Conservation (phyloP, 2,888 invertebrate species). For the Lapara coniferarum region DNA sequence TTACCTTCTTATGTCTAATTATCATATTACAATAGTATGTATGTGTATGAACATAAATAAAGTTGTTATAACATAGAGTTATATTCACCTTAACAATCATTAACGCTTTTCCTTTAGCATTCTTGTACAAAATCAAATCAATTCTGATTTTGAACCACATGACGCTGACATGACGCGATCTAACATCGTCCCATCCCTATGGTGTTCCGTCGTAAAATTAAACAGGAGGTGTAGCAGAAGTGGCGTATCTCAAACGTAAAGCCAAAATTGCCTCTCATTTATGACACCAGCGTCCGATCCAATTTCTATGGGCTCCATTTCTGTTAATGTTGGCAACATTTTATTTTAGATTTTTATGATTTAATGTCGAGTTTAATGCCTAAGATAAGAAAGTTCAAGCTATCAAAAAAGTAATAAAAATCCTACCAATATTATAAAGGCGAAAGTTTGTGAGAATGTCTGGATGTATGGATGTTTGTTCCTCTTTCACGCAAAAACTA, state of each 20-base stretch:
- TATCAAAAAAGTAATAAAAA: background rate
- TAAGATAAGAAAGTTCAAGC: slow-evolving; percentile 6
- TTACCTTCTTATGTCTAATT: too few species aligned
- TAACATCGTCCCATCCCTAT: slow-evolving; percentile 25
- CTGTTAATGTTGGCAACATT: slow-evolving; percentile 23
- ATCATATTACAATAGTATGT: too few species aligned
- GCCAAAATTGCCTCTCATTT: slow-evolving; percentile 21
- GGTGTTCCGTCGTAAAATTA: slow-evolving; percentile 46
- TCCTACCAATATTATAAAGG: too few species aligned
- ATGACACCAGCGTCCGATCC: slow-evolving; percentile 20
- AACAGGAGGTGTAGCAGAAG: slow-evolving; percentile 48
- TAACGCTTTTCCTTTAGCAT: background rate
- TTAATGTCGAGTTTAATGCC: slow-evolving; percentile 14
- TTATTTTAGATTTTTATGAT: slow-evolving; percentile 15
- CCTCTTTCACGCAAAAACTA: too few species aligned
- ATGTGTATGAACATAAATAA: too few species aligned
- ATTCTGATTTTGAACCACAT: background rate
- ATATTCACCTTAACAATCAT: too few species aligned
- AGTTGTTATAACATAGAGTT: too few species aligned
- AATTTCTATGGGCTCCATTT: slow-evolving; percentile 15
- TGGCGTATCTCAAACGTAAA: slow-evolving; percentile 31
- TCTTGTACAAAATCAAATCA: background rate
- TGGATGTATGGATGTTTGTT: too few species aligned
- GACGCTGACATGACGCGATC: background rate
- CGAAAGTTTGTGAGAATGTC: too few species aligned